These are phyloP conservation scores for Tenualosa thibaudeaui DNA, from an alignment of 2,797 vertebrate genomes.

Conservation along the genomic window DNA sequence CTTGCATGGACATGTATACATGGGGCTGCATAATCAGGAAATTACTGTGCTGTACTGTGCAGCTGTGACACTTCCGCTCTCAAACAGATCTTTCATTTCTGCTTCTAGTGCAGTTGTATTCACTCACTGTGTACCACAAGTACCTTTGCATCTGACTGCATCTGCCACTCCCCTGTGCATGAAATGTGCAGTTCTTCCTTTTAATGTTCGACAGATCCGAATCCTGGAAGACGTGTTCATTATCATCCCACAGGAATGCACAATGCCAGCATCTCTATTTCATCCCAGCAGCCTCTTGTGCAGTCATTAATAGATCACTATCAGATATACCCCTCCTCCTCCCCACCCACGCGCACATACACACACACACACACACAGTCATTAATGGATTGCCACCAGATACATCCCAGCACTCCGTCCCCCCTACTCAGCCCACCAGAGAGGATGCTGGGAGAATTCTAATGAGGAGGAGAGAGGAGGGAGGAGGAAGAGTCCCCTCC, in stretches of 20 bases:
- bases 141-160: background rate
- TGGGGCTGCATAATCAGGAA: no score
- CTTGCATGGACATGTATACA: no score
- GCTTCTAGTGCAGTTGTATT: background rate
- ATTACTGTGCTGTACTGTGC: no score
- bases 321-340: background rate
- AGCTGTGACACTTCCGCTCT: background rate
- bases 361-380: constrained; percentile 35
- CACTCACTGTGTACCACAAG: background rate
- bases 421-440: constrained; percentile 35
- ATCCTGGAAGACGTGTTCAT: background rate
- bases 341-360: background rate
- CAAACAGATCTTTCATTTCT: background rate
- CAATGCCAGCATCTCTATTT: background rate
- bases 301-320: background rate
- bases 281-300: background rate
- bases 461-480: constrained; percentile 60
- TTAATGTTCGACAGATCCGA: background rate
- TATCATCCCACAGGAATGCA: background rate
- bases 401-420: background rate
- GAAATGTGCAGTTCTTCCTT: background rate
- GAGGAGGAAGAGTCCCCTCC: constrained; percentile 22
- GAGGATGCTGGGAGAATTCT: constrained; percentile 66
- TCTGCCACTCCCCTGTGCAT: background rate
- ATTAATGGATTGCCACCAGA: constrained; percentile 68